Conservation (phyloP, 2,888 invertebrate species). For the Cyaniris semiargus region DNA sequence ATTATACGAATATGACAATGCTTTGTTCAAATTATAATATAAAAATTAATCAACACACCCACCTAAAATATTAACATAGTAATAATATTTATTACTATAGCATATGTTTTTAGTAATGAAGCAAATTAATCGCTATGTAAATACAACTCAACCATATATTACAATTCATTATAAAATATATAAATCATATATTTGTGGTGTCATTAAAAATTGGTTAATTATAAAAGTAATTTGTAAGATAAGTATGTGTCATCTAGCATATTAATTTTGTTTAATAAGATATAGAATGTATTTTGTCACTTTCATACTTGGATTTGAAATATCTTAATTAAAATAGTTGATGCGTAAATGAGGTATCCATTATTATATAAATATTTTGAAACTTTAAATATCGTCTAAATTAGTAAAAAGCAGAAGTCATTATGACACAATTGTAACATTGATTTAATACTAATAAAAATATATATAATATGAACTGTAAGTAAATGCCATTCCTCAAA, state of each 20-base stretch:
- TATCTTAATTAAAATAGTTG: not conserved
- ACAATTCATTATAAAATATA: not conserved
- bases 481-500: no score
- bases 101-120: conserved; percentile 8
- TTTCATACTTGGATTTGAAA: not conserved
- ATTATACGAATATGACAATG: not conserved
- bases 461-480: no score
- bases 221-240: conserved; percentile 19
- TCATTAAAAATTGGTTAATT: conserved; percentile 6
- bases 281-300: not conserved
- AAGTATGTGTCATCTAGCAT: not conserved
- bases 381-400: no score
- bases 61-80: conserved; percentile 6
- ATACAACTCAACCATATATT: conserved; percentile 3
- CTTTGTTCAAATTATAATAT: not conserved
- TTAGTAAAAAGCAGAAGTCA: no score
- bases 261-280: not conserved
- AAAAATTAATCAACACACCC: conserved; percentile 4
- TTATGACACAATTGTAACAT: no score
- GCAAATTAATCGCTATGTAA: conserved; percentile 21
- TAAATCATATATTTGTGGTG: not conserved
- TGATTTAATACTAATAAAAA: no score
- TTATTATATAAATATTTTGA: no score
- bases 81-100: not conserved
- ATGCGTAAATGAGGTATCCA: no score